phyloP scores from a whole-genome alignment of 2,888 invertebrate species.

The Alviniconcha strummeri region DNA sequence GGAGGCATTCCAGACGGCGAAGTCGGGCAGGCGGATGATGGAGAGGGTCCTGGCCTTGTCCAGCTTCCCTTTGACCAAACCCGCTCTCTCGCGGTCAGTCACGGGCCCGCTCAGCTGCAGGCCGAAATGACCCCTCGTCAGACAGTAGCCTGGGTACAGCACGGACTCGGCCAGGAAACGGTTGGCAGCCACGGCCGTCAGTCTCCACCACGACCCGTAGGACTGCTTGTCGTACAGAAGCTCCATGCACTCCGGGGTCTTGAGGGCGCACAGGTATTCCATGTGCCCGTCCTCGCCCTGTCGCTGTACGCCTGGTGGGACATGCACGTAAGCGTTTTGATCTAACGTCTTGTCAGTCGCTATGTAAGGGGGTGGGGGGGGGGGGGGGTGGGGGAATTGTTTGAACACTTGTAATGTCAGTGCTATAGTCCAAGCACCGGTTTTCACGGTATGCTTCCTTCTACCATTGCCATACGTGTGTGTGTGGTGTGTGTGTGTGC shows the following conservation, averaged over 20 bases:
- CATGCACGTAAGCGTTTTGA: too few species aligned
- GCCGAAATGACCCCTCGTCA: background rate
- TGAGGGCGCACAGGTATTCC: conserved; percentile 1
- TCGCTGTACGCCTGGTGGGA: too few species aligned
- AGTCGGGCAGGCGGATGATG: conserved; percentile 17
- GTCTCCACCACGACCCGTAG: conserved; percentile 16
- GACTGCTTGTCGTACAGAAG: background rate
- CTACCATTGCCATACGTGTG: too few species aligned
- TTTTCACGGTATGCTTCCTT: too few species aligned
- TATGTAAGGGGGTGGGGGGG: too few species aligned
- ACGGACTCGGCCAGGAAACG: conserved; percentile 15
- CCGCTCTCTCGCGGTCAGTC: background rate
- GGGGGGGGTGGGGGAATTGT: too few species aligned
- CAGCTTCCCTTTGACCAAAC: background rate
- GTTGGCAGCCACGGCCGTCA: conserved; percentile 5
- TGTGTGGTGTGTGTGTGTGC: too few species aligned
- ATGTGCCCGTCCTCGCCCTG: too few species aligned
- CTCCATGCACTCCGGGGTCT: background rate
- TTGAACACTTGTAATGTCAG: too few species aligned
- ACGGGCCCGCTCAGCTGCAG: conserved; percentile 1
- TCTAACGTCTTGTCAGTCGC: too few species aligned
- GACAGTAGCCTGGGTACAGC: background rate
- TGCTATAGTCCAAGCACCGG: too few species aligned
- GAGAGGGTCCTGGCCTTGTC: conserved; percentile 10
- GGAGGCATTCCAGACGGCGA: conserved; percentile 9